Percentiles rank a stretch among this genome's conserved stretches.
Conservation (phyloP, 2,888 invertebrate species). For the Dinocampus coccinellae region DNA sequence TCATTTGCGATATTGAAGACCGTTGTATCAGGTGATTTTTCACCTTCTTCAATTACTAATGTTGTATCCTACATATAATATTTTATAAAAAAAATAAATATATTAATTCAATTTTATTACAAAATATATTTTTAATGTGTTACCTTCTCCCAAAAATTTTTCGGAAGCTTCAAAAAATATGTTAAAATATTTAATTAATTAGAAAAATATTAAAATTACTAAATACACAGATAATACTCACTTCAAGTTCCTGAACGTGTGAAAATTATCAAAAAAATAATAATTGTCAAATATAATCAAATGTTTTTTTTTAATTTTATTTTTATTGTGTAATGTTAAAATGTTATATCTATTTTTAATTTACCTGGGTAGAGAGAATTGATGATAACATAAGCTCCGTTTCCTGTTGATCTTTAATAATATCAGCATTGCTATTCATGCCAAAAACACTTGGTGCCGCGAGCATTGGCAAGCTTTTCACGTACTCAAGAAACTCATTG, state of each 20-base stretch:
- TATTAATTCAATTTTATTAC: not conserved
- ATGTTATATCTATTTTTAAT: conserved; percentile 1
- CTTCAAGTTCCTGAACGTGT: conserved; percentile 24
- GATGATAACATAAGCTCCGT: conserved; percentile 82
- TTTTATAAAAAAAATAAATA: not conserved
- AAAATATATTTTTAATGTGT: not conserved
- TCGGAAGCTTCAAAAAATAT: conserved; percentile 17
- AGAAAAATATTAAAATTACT: not conserved
- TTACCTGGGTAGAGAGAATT: conserved; percentile 84
- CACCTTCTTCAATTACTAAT: conserved; percentile 72
- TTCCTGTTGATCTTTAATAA: conserved; percentile 91
- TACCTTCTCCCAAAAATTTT: conserved; percentile 28
- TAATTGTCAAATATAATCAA: not conserved
- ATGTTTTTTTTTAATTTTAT: too few species aligned
- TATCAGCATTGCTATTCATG: conserved; percentile 93
- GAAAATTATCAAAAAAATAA: not conserved
- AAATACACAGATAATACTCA: conserved; percentile 11
- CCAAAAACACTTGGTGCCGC: conserved; percentile 90
- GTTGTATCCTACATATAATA: conserved; percentile 73
- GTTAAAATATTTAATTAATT: conserved; percentile 5
- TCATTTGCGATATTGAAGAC: conserved; percentile 86
- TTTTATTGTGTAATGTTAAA: not conserved
- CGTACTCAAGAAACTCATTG: conserved; percentile 78
- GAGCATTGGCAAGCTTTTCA: conserved; percentile 80
- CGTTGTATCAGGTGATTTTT: conserved; percentile 83